A percentile compares a stretch with the other conserved stretches of the same genome.
These are phyloP conservation scores for Engraulis encrasicolus DNA, from an alignment of 2,113 vertebrate species.

Conservation along the genomic window DNA sequence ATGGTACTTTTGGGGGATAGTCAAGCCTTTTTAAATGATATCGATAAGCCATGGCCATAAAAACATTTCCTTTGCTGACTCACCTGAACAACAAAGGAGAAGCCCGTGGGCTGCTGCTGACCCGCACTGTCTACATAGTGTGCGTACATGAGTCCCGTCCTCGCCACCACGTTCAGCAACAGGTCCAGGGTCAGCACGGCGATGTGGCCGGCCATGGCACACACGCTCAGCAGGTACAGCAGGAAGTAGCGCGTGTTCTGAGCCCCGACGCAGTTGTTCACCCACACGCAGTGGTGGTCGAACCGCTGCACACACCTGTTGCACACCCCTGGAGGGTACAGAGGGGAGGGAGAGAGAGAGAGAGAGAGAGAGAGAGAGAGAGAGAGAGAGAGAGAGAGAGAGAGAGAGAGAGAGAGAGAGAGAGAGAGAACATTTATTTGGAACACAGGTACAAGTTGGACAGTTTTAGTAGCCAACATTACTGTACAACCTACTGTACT, in stretches of 20 bases:
- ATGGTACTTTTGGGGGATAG: too few relatives aligned
- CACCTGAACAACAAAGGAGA: slow-evolving; percentile 84
- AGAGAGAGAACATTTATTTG: background rate
- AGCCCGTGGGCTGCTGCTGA: slow-evolving; percentile 71
- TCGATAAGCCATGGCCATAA: too few relatives aligned
- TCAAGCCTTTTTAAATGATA: too few relatives aligned
- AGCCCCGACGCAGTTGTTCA: slow-evolving; percentile 94
- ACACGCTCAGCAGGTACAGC: slow-evolving; percentile 83
- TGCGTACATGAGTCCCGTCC: slow-evolving; percentile 71
- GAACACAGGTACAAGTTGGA: background rate
- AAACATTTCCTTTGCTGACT: too few relatives aligned
- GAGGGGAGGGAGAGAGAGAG: background rate
- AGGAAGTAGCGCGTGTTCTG: slow-evolving; percentile 85
- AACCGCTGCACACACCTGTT: slow-evolving; percentile 88
- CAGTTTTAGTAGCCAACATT: too few relatives aligned
- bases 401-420: too few relatives aligned
- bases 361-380: too few relatives aligned
- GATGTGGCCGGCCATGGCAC: slow-evolving; percentile 69
- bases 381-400: too few relatives aligned
- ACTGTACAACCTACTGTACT: too few relatives aligned
- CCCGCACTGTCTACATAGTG: slow-evolving; percentile 80
- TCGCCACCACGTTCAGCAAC: slow-evolving; percentile 76
- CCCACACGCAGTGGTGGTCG: slow-evolving; percentile 97
- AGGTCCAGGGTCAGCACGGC: slow-evolving; percentile 71
- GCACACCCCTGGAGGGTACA: slow-evolving; percentile 81